Evolutionary conservation across 35 echinoderm and acorn worm genomes (phyloP).

Genomic region (Acanthaster planci): DNA sequence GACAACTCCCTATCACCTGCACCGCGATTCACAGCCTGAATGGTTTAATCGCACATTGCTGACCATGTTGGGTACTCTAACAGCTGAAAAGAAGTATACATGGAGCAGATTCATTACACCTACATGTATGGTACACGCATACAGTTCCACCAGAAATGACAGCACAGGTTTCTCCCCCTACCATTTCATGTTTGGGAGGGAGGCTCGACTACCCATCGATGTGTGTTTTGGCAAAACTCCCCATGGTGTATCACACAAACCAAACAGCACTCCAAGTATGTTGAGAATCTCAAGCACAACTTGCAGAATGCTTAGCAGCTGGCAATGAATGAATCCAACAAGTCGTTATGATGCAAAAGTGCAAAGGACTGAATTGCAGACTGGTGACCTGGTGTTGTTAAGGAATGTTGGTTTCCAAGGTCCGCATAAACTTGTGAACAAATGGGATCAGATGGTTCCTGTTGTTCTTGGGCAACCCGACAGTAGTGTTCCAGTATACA

Average conservation of each 20-base stretch:
- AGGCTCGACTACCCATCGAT: constrained; percentile 50
- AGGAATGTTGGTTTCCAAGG: too few species aligned
- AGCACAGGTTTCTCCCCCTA: constrained; percentile 63
- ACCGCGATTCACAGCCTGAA: constrained; percentile 57
- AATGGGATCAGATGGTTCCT: too few species aligned
- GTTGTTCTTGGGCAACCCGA: too few species aligned
- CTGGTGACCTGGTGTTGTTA: too few species aligned
- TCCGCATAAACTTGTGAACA: too few species aligned
- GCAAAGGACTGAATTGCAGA: too few species aligned
- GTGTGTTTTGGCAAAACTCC: constrained; percentile 4
- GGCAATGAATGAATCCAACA: too few species aligned
- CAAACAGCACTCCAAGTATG: too few species aligned
- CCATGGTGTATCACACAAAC: neutral
- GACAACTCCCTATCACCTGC: constrained; percentile 64
- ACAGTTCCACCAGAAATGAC: constrained; percentile 42
- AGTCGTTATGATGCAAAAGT: too few species aligned
- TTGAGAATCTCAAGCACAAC: too few species aligned
- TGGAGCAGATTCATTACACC: constrained; percentile 37
- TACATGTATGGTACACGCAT: constrained; percentile 43
- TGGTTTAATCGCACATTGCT: constrained; percentile 39
- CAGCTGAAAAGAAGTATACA: constrained; percentile 15
- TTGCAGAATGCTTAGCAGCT: too few species aligned
- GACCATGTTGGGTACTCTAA: constrained; percentile 37
- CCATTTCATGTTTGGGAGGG: constrained; percentile 60
- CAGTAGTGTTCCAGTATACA: too few species aligned